Evolutionary conservation across 2,797 vertebrate genomes (phyloP).

Genomic region (Anguilla obscura): DNA sequence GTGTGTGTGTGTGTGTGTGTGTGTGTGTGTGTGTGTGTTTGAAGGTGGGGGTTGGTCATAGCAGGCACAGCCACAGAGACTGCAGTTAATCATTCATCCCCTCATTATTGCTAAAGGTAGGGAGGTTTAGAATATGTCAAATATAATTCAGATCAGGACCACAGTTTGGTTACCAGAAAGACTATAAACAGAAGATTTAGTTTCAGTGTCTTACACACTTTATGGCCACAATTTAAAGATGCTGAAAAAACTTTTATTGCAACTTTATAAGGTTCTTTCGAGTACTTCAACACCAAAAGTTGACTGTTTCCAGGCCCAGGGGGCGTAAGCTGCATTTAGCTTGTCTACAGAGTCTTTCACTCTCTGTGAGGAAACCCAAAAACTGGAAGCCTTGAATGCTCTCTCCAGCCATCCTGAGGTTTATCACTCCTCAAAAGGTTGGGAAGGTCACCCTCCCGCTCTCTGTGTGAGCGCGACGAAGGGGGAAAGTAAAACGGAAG

Average conservation of each 20-base stretch:
- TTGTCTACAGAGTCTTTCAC: background rate
- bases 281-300: background rate
- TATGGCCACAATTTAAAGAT: background rate
- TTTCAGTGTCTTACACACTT: background rate
- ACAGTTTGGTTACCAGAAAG: background rate
- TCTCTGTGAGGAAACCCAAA: background rate
- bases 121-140: background rate
- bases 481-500: background rate
- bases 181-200: background rate
- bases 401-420: background rate
- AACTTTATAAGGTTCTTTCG: background rate
- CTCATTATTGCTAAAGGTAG: background rate
- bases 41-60: background rate
- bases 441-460: background rate
- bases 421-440: background rate
- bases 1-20: background rate
- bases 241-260: background rate
- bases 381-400: background rate
- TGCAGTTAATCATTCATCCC: background rate
- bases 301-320: background rate
- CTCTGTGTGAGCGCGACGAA: background rate
- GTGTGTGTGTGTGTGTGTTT: background rate
- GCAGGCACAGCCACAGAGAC: background rate
- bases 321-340: background rate
- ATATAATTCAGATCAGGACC: background rate